Base-by-base conservation (phyloP, 2,113 vertebrate genomes). In the Eira barbara region DNA sequence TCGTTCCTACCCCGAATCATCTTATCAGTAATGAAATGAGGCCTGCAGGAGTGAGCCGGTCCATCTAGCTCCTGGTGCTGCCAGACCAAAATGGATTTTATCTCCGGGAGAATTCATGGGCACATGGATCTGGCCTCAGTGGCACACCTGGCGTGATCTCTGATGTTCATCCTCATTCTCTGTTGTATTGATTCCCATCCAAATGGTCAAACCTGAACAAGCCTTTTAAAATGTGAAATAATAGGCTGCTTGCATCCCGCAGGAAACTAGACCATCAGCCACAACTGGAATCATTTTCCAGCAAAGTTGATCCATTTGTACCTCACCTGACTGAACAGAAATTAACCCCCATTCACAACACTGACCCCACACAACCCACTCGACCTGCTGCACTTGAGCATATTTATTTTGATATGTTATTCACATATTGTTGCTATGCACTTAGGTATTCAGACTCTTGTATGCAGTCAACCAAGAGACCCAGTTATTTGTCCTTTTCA, bases 211-310 rank as follows among this genome's bases (percentile, higher is more conserved):
- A 93, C 76, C n/a, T 78, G 88, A 97, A 92, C 69, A 91, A 96
- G 93, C 36, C 90, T 96, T 98, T 97, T 87, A 95, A 97, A 97
- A 74, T 87, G 81, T 63, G 91, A 96, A 97, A 97, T 97, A 96
- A 96, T 82, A 97, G 95, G 67, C 90, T 94, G 59, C 90, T 93
- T 85, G 59, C 78, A 90, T 97, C 95, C 93, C 3, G 14, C 93
- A 97, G 93, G 93, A 97, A 96, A 92, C 95, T 79, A 86, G 83
- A 97, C 83, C 78, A 94, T 86, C 55, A 67, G 94, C 39, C 71
- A 92, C 94, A 97, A 93, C 89, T 94, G 92, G 80, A 97, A 74
- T 82, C n/a, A 97, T 97, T 97, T 97, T 97, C 97, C 92, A 96
- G 84, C 95, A 96, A 96, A 91, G 87, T 85, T 96, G 93, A 96